phyloP scores from a whole-genome alignment of 2,113 vertebrate species.

The Heterochromis multidens region DNA sequence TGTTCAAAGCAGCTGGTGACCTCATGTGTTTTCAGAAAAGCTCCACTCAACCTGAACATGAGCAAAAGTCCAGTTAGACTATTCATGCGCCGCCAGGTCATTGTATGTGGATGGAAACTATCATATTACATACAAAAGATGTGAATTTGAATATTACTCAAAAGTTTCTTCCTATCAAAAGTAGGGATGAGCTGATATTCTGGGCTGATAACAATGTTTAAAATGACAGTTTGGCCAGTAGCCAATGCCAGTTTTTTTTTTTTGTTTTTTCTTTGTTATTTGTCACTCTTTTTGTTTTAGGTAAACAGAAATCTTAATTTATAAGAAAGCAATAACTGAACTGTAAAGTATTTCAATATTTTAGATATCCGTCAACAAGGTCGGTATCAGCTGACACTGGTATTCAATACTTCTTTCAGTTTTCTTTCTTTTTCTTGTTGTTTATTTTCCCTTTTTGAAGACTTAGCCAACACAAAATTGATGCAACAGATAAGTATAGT shows the following conservation, averaged over 20 bases:
- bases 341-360: background rate
- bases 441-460: no score
- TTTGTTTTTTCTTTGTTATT: background rate
- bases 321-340: background rate
- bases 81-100: background rate
- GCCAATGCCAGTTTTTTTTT: background rate
- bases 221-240: no score
- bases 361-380: no score
- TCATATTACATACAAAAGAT: background rate
- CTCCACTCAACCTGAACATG: background rate
- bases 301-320: background rate
- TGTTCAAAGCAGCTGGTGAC: background rate
- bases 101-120: background rate
- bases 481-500: background rate
- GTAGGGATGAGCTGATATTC: background rate
- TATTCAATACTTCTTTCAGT: background rate
- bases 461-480: accelerated
- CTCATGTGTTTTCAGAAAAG: background rate
- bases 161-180: background rate
- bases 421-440: background rate
- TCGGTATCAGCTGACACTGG: background rate
- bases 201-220: no score
- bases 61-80: background rate
- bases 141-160: background rate
- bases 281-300: no score